Evolutionary conservation across 2,113 vertebrate genomes (phyloP), one percentile per base, ranked within the genome.

Genomic region (Porphyrio hochstetteri): DNA sequence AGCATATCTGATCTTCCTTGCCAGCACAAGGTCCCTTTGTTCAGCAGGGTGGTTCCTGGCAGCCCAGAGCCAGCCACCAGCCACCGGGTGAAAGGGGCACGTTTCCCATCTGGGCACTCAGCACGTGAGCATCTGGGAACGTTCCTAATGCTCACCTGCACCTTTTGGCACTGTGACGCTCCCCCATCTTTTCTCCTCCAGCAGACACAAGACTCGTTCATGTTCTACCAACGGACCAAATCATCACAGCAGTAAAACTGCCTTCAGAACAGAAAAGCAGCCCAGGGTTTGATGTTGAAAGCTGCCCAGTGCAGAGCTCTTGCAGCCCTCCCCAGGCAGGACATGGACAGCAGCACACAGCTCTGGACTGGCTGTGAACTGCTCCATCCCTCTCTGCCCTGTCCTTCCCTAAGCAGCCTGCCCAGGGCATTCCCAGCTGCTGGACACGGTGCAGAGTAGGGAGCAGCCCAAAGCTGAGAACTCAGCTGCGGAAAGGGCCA

Each of bases 401-500:
- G 33, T 63, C 40, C 25, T 35, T 68, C 13, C 19, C 23, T 10
- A 14, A 56, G 38, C 33, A 77, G 44, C 48, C 68, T 29, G 35
- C 3, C 28, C 81, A 72, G 35, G 15, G 23, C 68, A 25, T 52
- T 27, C 25, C 50, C 24, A 52, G 50, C 50, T 13, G 24, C 50
- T 14, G 50, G 50, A 52, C 50, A 25, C 11, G 8, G 50, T 52
- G 50, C 81, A 69, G 29, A 13, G 27, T 64, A 89, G 53, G 68
- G 35, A 81, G n/a, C 38, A 81, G n/a, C 29, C 31, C 0, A 0
- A 77, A 31, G 17, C 4, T 13, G 46, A 28, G 46, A 35, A 13
- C 4, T 29, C 0, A 0, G 15, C 10, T 10, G 23, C 4, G 0
- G 13, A 33, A 80, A 76, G 4, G 12, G 33, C 24, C 28, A 11